Base-by-base conservation (phyloP, 37 sponge, comb jelly and placozoan genomes). In the Lycopodina hypogea region DNA sequence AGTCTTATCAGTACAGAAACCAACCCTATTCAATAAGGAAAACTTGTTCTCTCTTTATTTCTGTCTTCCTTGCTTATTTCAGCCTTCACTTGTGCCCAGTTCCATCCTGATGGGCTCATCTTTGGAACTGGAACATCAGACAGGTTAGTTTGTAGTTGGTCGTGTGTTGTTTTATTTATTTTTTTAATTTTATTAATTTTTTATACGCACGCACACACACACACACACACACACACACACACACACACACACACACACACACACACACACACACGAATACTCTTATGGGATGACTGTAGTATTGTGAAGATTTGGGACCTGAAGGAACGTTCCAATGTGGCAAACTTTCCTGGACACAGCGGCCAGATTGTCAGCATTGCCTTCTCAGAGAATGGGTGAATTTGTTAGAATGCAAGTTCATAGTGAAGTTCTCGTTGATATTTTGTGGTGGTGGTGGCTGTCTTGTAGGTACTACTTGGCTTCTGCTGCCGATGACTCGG, bases 81-180 rank as follows among this genome's bases (percentile, higher is more conserved):
- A 81, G 96, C 88, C 22, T 70, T 98, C 53, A 96, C 99, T 24
- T 99, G 97, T 85, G 85, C 90, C 53, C 96, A 99, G 83, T 99
- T 99, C 69, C 99, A 99, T 87, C 99, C 99, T 75, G 99, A 99
- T 83, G 99, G 99, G 50, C 87, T 96, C 41, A 96, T 99, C 51
- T 96, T 99, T 83, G 97, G 99, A 28, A 99, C 99, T n/a, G 99
- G 99, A 33, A 94, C 99, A 32, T 74, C 85, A 22, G 90, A 94
- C 81, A 89, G 93, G 93, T 92, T 29, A 3, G 72, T 30, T 8
- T 6, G 24, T 22, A 21, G 61, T 28, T n/a, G 8, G 19, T 6
- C 51, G 57, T 36, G 57, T 52, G 22, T 78, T 34, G 63, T 8
- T 30, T 36, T 79, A 58, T 78, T 2, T 12, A 45, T 45, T 45